Percentiles rank a stretch among this genome's conserved stretches.
Conservation (phyloP, 2,888 invertebrate species). For the Rotaria magnacalcarata region DNA sequence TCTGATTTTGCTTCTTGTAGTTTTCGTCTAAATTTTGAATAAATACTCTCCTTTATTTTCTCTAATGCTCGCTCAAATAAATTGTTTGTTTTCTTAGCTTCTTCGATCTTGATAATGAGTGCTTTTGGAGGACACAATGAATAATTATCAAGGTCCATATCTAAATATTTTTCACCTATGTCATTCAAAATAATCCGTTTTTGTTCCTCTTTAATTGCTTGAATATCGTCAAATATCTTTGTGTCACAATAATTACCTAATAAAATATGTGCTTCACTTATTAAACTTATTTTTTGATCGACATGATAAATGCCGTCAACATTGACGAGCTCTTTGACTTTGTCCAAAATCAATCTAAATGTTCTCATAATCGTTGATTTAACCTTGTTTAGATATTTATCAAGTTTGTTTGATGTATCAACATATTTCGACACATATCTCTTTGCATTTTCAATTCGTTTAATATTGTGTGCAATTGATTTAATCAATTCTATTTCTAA, state of each 20-base stretch:
- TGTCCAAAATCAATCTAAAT: not conserved
- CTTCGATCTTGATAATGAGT: not conserved
- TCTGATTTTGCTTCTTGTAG: not conserved
- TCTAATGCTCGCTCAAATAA: not conserved
- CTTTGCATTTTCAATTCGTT: too few relatives aligned
- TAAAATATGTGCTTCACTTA: not conserved
- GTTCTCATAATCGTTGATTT: too few relatives aligned
- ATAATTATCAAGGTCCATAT: not conserved
- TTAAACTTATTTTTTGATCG: not conserved
- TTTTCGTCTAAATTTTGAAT: not conserved
- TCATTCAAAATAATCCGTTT: not conserved
- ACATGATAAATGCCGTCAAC: not conserved
- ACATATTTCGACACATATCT: too few relatives aligned
- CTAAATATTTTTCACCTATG: not conserved
- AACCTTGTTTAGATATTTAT: too few relatives aligned
- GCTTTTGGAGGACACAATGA: not conserved
- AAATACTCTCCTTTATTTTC: not conserved
- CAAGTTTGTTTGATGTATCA: too few relatives aligned
- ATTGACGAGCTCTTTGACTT: not conserved
- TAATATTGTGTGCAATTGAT: too few relatives aligned
- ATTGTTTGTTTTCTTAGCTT: not conserved
- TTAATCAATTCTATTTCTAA: too few relatives aligned
- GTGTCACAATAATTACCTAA: not conserved
- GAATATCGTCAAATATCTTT: not conserved
- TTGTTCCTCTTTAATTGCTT: not conserved